A percentile compares a stretch with the other conserved stretches of the same genome.
phyloP scores from a whole-genome alignment of 2,113 vertebrate species.

The Tretioscincus oriximinensis region DNA sequence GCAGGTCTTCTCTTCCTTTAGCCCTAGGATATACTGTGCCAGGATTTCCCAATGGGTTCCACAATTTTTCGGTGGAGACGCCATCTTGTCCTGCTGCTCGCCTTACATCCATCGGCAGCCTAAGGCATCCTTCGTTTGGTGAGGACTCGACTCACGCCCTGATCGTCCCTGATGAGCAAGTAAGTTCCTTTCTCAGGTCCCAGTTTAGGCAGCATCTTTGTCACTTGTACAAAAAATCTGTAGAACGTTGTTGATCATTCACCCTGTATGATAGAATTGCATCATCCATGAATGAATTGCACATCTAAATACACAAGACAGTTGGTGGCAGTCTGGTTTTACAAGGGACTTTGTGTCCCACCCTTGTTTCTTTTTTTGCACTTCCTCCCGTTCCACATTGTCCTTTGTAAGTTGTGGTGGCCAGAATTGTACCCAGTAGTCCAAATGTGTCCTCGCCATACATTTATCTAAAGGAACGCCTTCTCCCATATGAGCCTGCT shows the following conservation, averaged over 20 bases:
- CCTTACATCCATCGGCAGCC: constrained; percentile 68
- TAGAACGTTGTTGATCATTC: not conserved
- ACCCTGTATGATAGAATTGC: not conserved
- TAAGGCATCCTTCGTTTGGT: constrained; percentile 83
- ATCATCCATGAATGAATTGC: too few relatives aligned
- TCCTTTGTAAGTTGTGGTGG: too few relatives aligned
- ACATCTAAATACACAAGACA: not conserved
- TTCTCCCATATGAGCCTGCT: too few relatives aligned
- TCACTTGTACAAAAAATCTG: not conserved
- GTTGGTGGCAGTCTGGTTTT: too few relatives aligned
- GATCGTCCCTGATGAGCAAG: constrained; percentile 93
- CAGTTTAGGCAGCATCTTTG: not conserved
- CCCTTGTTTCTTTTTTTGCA: too few relatives aligned
- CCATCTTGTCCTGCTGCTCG: constrained; percentile 68
- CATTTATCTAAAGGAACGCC: too few relatives aligned
- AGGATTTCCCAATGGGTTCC: constrained; percentile 93
- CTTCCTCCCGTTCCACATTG: too few relatives aligned
- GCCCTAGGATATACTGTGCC: constrained; percentile 87
- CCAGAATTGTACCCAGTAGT: too few relatives aligned
- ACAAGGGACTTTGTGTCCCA: too few relatives aligned
- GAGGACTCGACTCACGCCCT: constrained; percentile 90
- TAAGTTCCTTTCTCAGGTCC: constrained; percentile 47
- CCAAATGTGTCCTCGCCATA: too few relatives aligned
- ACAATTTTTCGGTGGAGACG: constrained; percentile 84
- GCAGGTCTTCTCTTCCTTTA: constrained; percentile 49